Percentiles rank a stretch among this genome's conserved stretches.
Evolutionary conservation across 2,113 vertebrate genomes (phyloP).

Genomic region (Rhynchopsitta pachyrhyncha): DNA sequence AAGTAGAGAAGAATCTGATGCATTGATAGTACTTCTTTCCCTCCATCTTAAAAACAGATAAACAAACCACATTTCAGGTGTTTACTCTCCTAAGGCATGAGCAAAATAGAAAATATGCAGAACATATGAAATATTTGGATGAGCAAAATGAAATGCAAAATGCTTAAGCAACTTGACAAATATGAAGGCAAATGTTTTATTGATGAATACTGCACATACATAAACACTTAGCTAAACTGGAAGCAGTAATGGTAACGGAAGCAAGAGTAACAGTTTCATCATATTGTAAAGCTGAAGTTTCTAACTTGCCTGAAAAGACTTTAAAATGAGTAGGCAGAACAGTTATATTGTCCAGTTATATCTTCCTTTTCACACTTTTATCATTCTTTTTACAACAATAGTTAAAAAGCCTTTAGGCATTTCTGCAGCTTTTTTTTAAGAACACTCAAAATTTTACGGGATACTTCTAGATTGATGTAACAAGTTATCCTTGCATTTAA

Average conservation of each 20-base stretch:
- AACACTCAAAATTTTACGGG: constrained; percentile 64
- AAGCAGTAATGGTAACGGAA: not conserved
- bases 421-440: constrained; percentile 53
- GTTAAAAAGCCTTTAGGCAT: constrained; percentile 62
- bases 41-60: constrained; percentile 83
- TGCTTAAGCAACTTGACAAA: not conserved
- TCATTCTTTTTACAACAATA: constrained; percentile 58
- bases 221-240: constrained; percentile 30
- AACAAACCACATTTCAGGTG: not conserved
- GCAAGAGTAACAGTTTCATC: not conserved
- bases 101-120: not conserved
- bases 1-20: constrained; percentile 97
- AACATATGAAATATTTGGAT: not conserved
- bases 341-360: not conserved
- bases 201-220: constrained; percentile 26
- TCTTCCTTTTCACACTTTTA: constrained; percentile 39
- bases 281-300: not conserved
- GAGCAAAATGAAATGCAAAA: constrained; percentile 31
- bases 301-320: constrained; percentile 29
- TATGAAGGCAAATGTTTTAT: constrained; percentile 13
- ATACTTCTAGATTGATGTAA: constrained; percentile 58
- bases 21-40: constrained; percentile 98
- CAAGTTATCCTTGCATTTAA: constrained; percentile 37
- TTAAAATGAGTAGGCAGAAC: constrained; percentile 34
- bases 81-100: not conserved